Conservation (phyloP, 2,888 invertebrate genomes). For the Nasonia oneida region DNA sequence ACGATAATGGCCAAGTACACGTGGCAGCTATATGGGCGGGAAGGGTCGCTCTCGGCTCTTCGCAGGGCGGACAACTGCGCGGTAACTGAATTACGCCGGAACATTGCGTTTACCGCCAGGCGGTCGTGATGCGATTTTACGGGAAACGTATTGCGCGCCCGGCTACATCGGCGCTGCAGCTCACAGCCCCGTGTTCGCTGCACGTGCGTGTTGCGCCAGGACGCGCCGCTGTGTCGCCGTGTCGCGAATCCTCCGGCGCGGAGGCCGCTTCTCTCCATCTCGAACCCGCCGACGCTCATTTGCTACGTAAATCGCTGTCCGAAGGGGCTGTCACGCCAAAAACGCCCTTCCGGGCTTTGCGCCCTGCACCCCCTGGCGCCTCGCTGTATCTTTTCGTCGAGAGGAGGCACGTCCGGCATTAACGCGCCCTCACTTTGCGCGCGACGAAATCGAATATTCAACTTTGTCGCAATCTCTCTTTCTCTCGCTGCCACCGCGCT, state of each 20-base stretch:
- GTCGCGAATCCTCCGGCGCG: not conserved
- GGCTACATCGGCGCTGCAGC: slow-evolving; percentile 1
- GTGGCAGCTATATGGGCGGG: slow-evolving; percentile 67
- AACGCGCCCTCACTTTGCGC: not conserved
- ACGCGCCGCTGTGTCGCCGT: not conserved
- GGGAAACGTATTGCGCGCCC: slow-evolving; percentile 69
- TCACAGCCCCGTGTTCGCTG: not conserved
- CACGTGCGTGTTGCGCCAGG: not conserved
- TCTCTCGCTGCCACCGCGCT: not conserved
- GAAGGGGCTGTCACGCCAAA: slow-evolving; percentile 43
- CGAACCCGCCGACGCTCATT: slow-evolving; percentile 60
- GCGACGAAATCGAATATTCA: slow-evolving; percentile 11
- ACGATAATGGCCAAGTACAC: slow-evolving; percentile 78
- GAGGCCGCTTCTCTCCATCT: not conserved
- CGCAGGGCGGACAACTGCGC: slow-evolving; percentile 19
- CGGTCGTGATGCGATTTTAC: slow-evolving; percentile 74
- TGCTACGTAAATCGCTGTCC: slow-evolving; percentile 63
- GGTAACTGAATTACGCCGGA: slow-evolving; percentile 75
- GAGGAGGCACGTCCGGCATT: not conserved
- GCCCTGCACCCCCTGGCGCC: not conserved
- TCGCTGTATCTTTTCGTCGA: too few relatives aligned
- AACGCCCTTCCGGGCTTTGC: slow-evolving; percentile 16
- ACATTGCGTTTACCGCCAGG: slow-evolving; percentile 75
- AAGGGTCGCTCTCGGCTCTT: not conserved
- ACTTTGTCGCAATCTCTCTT: slow-evolving; percentile 4